phyloP scores from a whole-genome alignment of 2,797 vertebrate species.

The Falco concolor region DNA sequence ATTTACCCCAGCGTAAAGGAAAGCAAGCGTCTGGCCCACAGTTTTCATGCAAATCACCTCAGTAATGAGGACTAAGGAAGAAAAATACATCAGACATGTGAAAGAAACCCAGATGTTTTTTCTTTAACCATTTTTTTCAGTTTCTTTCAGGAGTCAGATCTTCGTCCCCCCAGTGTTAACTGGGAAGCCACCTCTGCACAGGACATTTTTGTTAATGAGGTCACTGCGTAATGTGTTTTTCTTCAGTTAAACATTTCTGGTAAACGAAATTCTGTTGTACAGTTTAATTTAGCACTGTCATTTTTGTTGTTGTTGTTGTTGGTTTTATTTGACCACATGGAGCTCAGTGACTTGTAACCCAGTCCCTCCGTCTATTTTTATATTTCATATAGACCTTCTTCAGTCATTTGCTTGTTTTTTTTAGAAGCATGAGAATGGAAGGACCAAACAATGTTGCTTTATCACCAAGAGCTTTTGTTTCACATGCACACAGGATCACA shows the following conservation, averaged over 20 bases:
- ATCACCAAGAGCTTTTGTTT: constrained; percentile 61
- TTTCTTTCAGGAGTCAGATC: background rate
- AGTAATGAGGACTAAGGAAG: background rate
- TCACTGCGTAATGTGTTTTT: constrained; percentile 40
- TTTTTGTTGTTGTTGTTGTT: constrained; percentile 26
- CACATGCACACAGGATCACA: constrained; percentile 6
- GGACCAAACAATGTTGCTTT: constrained; percentile 52
- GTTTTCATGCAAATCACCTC: background rate
- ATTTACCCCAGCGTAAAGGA: background rate
- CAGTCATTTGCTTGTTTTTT: background rate
- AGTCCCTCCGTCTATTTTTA: constrained; percentile 73
- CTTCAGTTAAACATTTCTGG: constrained; percentile 64
- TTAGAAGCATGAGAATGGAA: constrained; percentile 72
- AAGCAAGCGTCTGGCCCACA: background rate
- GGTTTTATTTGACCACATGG: constrained; percentile 42
- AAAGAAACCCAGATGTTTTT: background rate
- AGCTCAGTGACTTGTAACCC: constrained; percentile 65
- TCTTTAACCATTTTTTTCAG: background rate
- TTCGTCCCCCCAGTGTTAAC: background rate
- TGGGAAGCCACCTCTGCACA: constrained; percentile 26
- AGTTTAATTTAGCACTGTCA: constrained; percentile 48
- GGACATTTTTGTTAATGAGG: constrained; percentile 54
- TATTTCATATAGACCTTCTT: constrained; percentile 62
- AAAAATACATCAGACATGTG: background rate
- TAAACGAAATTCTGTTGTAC: constrained; percentile 62